phyloP scores from a whole-genome alignment of 2,113 vertebrate species.

The Festucalex cinctus region DNA sequence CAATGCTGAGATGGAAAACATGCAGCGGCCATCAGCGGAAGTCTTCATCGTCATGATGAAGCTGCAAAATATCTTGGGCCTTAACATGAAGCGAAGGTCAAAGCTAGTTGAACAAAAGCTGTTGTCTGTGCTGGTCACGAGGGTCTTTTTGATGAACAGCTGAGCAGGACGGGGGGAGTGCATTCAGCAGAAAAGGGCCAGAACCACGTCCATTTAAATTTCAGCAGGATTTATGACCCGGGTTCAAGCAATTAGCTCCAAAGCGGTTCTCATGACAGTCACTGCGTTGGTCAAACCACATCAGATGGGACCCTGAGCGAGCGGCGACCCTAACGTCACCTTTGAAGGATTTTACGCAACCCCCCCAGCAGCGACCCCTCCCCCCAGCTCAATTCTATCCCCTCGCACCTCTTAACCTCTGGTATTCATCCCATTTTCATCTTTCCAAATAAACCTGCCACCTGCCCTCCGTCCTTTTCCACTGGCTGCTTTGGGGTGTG shows the following conservation, averaged over 20 bases:
- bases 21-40: too few species aligned
- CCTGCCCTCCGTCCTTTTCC: slow-evolving; percentile 45
- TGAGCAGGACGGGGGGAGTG: slow-evolving; percentile 47
- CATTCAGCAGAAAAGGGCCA: slow-evolving; percentile 43
- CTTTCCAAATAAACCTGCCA: slow-evolving; percentile 69
- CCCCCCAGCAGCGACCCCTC: slow-evolving; percentile 37
- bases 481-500: neutral
- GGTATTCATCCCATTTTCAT: slow-evolving; percentile 74
- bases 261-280: slow-evolving; percentile 72
- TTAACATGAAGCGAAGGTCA: slow-evolving; percentile 40
- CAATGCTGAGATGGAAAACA: too few species aligned
- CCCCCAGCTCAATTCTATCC: slow-evolving; percentile 21
- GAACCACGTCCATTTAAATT: slow-evolving; percentile 64
- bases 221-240: slow-evolving; percentile 73
- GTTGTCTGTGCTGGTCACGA: neutral
- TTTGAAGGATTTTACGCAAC: slow-evolving; percentile 68
- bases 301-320: slow-evolving; percentile 65
- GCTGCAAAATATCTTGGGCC: neutral
- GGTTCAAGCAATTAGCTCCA: slow-evolving; percentile 77
- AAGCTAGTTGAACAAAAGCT: slow-evolving; percentile 31
- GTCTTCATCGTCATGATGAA: too few species aligned
- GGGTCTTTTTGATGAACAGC: slow-evolving; percentile 20
- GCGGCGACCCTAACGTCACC: slow-evolving; percentile 76
- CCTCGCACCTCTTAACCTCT: slow-evolving; percentile 71
- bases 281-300: slow-evolving; percentile 61